A percentile compares a stretch with the other conserved stretches of the same genome.
Evolutionary conservation across 2,888 invertebrate genomes (phyloP).

Genomic region (Charanyca ferruginea): DNA sequence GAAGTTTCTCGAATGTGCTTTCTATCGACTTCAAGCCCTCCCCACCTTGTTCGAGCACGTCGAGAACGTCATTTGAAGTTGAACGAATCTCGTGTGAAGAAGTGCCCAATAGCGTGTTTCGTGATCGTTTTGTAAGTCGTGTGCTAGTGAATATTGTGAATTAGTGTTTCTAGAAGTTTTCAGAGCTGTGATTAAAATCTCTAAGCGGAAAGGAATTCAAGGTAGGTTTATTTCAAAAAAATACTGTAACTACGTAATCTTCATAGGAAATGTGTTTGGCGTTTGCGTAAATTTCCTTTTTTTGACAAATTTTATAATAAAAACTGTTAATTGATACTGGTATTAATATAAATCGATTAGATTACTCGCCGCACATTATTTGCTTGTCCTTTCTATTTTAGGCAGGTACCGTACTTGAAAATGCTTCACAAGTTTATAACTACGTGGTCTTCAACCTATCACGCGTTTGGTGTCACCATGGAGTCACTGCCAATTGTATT

Average conservation of each 20-base stretch:
- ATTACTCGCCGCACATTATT: neutral
- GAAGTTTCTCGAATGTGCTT: constrained; percentile 73
- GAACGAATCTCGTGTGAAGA: constrained; percentile 48
- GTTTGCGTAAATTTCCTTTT: constrained; percentile 38
- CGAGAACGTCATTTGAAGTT: constrained; percentile 67
- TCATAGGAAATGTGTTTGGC: constrained; percentile 12
- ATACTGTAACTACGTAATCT: neutral
- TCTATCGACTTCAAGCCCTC: constrained; percentile 46
- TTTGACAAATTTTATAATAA: constrained; percentile 10
- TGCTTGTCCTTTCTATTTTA: neutral
- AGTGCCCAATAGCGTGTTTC: constrained; percentile 56
- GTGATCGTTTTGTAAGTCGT: constrained; percentile 50
- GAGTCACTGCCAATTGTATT: constrained; percentile 36
- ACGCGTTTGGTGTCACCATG: constrained; percentile 24
- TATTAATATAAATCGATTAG: neutral
- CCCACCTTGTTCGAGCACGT: constrained; percentile 42
- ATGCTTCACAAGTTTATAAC: neutral
- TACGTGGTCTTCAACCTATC: constrained; percentile 26
- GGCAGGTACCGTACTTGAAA: neutral
- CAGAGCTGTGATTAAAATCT: constrained; percentile 25
- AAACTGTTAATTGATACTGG: neutral
- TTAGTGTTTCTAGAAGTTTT: constrained; percentile 69
- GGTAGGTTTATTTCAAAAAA: constrained; percentile 35
- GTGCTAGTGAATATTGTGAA: constrained; percentile 65
- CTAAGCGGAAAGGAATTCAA: constrained; percentile 23